phyloP scores from a whole-genome alignment of 2,888 invertebrate genomes.

The Lamproptera curius region DNA sequence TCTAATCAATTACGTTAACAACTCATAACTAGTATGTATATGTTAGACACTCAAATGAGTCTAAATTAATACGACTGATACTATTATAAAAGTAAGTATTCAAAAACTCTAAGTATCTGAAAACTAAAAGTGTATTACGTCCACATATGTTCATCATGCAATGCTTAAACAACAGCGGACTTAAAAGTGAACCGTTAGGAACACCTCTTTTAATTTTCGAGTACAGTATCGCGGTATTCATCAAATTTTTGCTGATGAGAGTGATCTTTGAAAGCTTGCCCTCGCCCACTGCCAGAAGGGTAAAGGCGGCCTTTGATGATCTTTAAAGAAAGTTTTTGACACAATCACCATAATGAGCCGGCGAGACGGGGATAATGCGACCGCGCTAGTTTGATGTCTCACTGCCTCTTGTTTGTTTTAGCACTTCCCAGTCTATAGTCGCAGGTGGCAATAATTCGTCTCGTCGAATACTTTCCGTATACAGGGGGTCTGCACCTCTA shows the following conservation, averaged over 20 bases:
- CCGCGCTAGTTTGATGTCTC: conserved; percentile 17
- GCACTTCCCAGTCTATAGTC: conserved; percentile 32
- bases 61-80: too few relatives aligned
- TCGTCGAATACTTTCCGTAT: conserved; percentile 14
- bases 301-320: conserved; percentile 15
- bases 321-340: conserved; percentile 18
- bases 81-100: too few relatives aligned
- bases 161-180: conserved; percentile 8
- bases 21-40: too few relatives aligned
- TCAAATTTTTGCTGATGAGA: conserved; percentile 1
- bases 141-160: neutral
- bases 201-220: conserved; percentile 1
- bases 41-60: too few relatives aligned
- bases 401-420: conserved; percentile 34
- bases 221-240: neutral
- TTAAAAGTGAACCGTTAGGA: conserved; percentile 2
- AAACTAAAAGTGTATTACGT: too few relatives aligned
- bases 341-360: conserved; percentile 18
- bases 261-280: conserved; percentile 10
- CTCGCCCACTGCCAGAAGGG: conserved; percentile 11
- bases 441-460: conserved; percentile 33
- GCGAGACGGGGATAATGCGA: neutral
- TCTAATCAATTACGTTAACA: too few relatives aligned
- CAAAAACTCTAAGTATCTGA: too few relatives aligned
- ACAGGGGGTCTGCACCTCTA: too few relatives aligned